Percentiles rank a stretch among this genome's conserved stretches.
phyloP scores from a whole-genome alignment of 2,797 vertebrate genomes.

The Lagodon rhomboides region DNA sequence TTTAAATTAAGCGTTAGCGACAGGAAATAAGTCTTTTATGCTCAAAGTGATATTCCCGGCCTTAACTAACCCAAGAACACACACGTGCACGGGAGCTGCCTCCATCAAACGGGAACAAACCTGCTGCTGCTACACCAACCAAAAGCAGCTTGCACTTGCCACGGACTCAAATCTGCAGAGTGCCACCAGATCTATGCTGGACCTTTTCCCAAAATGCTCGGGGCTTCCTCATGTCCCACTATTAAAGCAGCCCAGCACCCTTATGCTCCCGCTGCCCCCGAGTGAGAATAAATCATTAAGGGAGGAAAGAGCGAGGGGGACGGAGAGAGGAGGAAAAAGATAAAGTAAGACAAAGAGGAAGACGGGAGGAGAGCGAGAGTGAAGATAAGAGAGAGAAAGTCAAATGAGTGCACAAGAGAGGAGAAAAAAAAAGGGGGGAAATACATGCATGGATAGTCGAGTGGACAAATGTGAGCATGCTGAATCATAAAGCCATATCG shows the following conservation, averaged over 20 bases:
- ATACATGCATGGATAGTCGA: conserved; percentile 65
- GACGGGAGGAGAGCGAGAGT: background rate
- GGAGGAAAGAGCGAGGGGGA: background rate
- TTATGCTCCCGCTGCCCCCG: conserved; percentile 47
- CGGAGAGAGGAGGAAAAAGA: conserved; percentile 8
- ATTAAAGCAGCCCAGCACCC: conserved; percentile 48
- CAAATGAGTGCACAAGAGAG: conserved; percentile 1
- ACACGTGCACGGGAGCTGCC: background rate
- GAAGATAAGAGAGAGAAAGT: background rate
- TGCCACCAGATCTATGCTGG: conserved; percentile 64
- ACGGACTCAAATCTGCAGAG: conserved; percentile 41
- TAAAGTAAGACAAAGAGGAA: background rate
- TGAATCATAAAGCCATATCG: conserved; percentile 68
- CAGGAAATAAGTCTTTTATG: background rate
- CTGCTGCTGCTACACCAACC: background rate
- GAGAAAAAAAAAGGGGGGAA: background rate
- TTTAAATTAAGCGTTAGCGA: no score
- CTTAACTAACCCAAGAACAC: background rate
- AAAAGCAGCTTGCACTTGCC: conserved; percentile 36
- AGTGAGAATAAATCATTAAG: conserved; percentile 40
- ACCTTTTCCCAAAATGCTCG: conserved; percentile 56
- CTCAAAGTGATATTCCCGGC: background rate
- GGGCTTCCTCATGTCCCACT: conserved; percentile 67
- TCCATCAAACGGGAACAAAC: conserved; percentile 1
- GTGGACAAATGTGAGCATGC: conserved; percentile 65